Percentiles rank a stretch among this genome's conserved stretches.
Conservation (phyloP, 2,113 vertebrate species). For the Vimba vimba region DNA sequence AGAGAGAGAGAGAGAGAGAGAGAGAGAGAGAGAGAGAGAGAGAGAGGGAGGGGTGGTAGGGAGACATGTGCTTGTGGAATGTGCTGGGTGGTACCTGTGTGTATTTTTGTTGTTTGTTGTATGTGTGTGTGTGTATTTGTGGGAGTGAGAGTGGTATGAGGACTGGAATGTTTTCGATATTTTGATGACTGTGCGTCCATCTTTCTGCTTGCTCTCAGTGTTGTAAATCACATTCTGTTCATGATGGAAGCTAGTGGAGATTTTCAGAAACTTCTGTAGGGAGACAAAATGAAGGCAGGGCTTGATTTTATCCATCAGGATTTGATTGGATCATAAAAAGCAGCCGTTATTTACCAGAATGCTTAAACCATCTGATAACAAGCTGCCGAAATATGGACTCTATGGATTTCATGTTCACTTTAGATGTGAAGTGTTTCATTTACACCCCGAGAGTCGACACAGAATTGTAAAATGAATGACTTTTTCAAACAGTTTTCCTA, state of each 20-base stretch:
- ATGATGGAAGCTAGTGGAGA: neutral
- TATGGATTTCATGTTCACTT: neutral
- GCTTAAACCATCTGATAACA: too few relatives aligned
- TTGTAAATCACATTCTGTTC: neutral
- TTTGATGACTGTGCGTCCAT: slow-evolving; percentile 29
- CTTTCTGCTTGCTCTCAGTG: neutral
- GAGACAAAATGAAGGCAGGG: neutral
- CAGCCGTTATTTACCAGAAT: too few relatives aligned
- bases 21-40: slow-evolving; percentile 37
- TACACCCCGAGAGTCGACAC: neutral
- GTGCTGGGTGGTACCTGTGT: slow-evolving; percentile 50
- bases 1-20: slow-evolving; percentile 35
- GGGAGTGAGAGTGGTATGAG: slow-evolving; percentile 50
- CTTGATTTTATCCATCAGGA: neutral
- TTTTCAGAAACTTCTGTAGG: neutral
- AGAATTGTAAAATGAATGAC: neutral
- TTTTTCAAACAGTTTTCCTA: neutral
- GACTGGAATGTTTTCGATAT: slow-evolving; percentile 53
- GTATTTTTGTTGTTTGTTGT: slow-evolving; percentile 38
- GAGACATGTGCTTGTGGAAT: slow-evolving; percentile 43
- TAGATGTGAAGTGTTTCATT: neutral
- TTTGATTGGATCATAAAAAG: neutral
- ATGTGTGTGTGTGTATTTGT: slow-evolving; percentile 27
- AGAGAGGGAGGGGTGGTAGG: neutral
- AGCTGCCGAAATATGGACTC: neutral